A percentile compares a stretch with the other conserved stretches of the same genome.
Conservation (phyloP, 2,797 vertebrate genomes). For the Lithobates pipiens region DNA sequence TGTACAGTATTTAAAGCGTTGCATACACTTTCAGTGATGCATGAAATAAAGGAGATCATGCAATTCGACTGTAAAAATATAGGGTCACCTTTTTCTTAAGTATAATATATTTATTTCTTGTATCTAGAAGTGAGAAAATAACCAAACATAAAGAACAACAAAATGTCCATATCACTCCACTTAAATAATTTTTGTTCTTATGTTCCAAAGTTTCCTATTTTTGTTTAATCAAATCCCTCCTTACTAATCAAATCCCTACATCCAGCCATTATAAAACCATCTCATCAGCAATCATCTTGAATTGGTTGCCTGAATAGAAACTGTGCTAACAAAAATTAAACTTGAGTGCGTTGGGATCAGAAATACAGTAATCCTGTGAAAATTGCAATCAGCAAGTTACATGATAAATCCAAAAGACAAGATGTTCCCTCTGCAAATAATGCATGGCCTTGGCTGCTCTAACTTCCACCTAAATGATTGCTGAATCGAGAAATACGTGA, state of each 20-base stretch:
- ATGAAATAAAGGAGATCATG: too few relatives aligned
- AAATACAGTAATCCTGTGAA: conserved; percentile 47
- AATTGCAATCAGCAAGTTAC: conserved; percentile 47
- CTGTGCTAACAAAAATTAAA: conserved; percentile 30
- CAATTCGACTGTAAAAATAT: too few relatives aligned
- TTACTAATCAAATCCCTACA: conserved; percentile 40
- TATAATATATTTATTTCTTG: too few relatives aligned
- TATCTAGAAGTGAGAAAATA: too few relatives aligned
- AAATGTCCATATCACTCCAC: background rate
- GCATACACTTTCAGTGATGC: too few relatives aligned
- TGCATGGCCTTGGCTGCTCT: background rate
- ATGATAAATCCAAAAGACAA: conserved; percentile 44
- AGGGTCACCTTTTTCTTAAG: too few relatives aligned
- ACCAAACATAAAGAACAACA: too few relatives aligned
- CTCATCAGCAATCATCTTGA: conserved; percentile 44
- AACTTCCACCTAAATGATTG: conserved; percentile 14
- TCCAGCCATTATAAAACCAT: conserved; percentile 5
- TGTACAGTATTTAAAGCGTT: too few relatives aligned
- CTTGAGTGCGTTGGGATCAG: conserved; percentile 20
- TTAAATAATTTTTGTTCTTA: too few relatives aligned
- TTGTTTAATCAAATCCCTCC: too few relatives aligned
- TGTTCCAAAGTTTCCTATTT: too few relatives aligned
- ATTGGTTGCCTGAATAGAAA: conserved; percentile 30
- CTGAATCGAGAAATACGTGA: background rate
- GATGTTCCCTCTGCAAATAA: conserved; percentile 27